Evolutionary conservation across 2,888 invertebrate genomes (phyloP), one percentile per base, ranked within the genome.

Genomic region (Eupelmus urozonus): DNA sequence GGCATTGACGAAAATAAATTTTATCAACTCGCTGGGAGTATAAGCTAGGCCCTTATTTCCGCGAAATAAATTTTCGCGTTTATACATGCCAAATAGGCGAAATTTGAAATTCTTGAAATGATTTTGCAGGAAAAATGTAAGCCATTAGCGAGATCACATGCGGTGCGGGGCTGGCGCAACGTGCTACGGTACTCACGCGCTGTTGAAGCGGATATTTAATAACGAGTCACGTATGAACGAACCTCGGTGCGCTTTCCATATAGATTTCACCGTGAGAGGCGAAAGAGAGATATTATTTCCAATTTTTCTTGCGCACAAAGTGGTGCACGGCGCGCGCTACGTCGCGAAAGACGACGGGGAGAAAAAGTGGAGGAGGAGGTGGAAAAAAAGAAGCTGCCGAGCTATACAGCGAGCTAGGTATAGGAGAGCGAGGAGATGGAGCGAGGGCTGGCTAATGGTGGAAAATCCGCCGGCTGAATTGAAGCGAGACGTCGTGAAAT

Each of bases 401-500:
- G 73, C 16, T 45, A 69, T 27, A 29, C 34, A 34, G 53, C 53
- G 69, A 60, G 55, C 42, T 53, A 60, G 27, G 75, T 76, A 65
- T 62, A 76, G n/a, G n/a, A 75, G 74, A 76, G 73, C 66, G 79
- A 80, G 80, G 81, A 83, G 82, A 83, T 82, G 81, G 82, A 82
- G 83, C 82, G 85, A 83, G 81, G 84, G 83, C 81, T 81, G 83
- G 84, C 87, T 87, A 88, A 88, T 87, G 87, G 87, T 86, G 85
- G 87, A 88, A 88, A 88, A 88, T 87, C 88, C 87, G 86, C 84
- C 84, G 85, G 84, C 85, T 87, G 87, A 88, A 87, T 88, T 86
- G 88, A 87, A 87, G 87, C 87, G 86, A 87, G 87, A 88, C 87
- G 86, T 88, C 87, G 87, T 85, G 87, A 87, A 88, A 88, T 88